phyloP scores from a whole-genome alignment of 1,140 invertebrate genomes.

The Drosophila pruinosa region DNA sequence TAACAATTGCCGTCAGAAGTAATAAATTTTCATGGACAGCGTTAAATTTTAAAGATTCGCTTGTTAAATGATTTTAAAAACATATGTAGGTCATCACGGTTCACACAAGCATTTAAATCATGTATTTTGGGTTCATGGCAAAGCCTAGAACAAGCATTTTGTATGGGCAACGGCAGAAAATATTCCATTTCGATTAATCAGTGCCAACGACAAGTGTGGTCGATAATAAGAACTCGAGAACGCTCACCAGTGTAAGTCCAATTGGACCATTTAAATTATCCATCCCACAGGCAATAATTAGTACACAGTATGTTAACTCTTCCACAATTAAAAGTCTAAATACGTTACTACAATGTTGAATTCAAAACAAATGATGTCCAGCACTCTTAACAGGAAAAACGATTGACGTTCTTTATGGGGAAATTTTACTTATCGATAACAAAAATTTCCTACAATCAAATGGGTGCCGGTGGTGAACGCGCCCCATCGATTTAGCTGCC shows the following conservation, averaged over 20 bases:
- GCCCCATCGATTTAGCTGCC: slow-evolving; percentile 34
- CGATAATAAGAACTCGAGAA: slow-evolving; percentile 6
- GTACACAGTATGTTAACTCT: too few species aligned
- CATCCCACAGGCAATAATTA: too few species aligned
- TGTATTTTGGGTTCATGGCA: background rate
- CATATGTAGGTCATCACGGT: slow-evolving; percentile 53
- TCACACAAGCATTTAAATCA: slow-evolving; percentile 32
- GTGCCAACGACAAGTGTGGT: background rate
- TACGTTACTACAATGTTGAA: too few species aligned
- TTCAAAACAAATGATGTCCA: too few species aligned
- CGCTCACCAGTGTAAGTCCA: background rate
- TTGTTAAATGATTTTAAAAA: slow-evolving; percentile 28
- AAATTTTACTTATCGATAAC: slow-evolving; percentile 1
- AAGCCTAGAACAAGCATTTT: background rate
- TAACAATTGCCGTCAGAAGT: slow-evolving; percentile 9
- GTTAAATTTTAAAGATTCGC: slow-evolving; percentile 23
- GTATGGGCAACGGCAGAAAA: background rate
- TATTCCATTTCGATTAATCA: slow-evolving; percentile 9
- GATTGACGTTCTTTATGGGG: background rate
- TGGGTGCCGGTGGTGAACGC: background rate
- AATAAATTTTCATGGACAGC: slow-evolving; percentile 54
- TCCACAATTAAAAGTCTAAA: too few species aligned
- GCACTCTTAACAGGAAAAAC: too few species aligned
- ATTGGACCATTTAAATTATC: too few species aligned
- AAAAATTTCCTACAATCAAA: background rate